Conservation (phyloP, 2,113 vertebrate species). For the Sylvilagus bachmani region DNA sequence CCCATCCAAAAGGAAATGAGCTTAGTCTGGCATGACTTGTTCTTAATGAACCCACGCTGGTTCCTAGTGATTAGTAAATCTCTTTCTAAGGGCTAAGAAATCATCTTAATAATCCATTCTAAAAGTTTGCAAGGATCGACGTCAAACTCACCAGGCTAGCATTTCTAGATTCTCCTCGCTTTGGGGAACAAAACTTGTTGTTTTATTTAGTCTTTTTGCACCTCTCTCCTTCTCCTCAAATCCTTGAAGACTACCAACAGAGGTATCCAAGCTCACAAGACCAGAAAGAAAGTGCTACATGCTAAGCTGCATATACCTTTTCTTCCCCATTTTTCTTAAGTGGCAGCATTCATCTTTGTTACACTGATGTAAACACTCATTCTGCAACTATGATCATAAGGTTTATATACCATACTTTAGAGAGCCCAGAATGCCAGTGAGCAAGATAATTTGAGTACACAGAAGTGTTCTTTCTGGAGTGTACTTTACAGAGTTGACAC, state of each 20-base stretch:
- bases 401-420: slow-evolving; percentile 46
- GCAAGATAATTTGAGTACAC: background rate
- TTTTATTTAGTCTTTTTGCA: slow-evolving; percentile 61
- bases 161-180: slow-evolving; percentile 51
- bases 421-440: background rate
- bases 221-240: slow-evolving; percentile 39
- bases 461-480: background rate
- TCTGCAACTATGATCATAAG: background rate
- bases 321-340: slow-evolving; percentile 52
- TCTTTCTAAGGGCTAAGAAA: slow-evolving; percentile 75
- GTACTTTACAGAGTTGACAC: background rate
- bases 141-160: slow-evolving; percentile 53
- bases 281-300: background rate
- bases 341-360: slow-evolving; percentile 43
- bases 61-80: slow-evolving; percentile 72
- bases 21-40: slow-evolving; percentile 70
- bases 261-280: slow-evolving; percentile 52
- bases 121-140: slow-evolving; percentile 46
- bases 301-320: background rate
- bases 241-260: slow-evolving; percentile 47
- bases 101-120: slow-evolving; percentile 77
- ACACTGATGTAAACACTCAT: background rate
- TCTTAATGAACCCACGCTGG: slow-evolving; percentile 78
- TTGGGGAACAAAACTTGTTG: background rate
- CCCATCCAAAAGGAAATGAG: slow-evolving; percentile 75